These are phyloP conservation scores for Holcopasites calliopsidis DNA, from an alignment of 1,140 invertebrate species.

Conservation along the genomic window DNA sequence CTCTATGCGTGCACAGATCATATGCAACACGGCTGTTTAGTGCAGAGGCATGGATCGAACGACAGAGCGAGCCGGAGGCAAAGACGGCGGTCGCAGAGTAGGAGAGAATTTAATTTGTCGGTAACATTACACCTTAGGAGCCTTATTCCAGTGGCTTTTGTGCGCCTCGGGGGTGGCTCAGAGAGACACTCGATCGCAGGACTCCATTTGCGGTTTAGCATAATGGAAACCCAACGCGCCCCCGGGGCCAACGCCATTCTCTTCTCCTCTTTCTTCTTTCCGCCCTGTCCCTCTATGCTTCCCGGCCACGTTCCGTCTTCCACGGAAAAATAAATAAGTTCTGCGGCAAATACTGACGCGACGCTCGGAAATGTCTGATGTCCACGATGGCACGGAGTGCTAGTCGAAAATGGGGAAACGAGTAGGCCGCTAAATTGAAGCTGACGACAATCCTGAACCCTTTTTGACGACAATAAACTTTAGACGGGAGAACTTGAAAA, in stretches of 20 bases:
- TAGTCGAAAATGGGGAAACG: neutral
- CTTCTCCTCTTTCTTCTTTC: constrained; percentile 43
- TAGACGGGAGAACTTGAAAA: neutral
- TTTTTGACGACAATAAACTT: neutral
- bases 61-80: constrained; percentile 19
- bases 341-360: constrained; percentile 29
- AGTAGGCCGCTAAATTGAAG: neutral
- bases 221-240: constrained; percentile 79
- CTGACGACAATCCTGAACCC: neutral
- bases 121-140: constrained; percentile 78
- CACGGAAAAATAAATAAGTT: constrained; percentile 54
- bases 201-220: constrained; percentile 81
- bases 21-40: too few relatives aligned
- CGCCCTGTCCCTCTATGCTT: constrained; percentile 39
- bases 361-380: too few relatives aligned
- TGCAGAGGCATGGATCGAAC: constrained; percentile 15
- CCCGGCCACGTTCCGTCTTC: constrained; percentile 22
- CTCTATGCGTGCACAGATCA: too few relatives aligned
- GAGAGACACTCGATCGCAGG: constrained; percentile 79
- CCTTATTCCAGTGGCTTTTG: constrained; percentile 72
- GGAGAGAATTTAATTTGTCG: constrained; percentile 77
- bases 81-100: constrained; percentile 43
- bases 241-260: constrained; percentile 61
- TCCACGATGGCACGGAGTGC: too few relatives aligned
- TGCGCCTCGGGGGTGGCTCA: constrained; percentile 61